Percentiles rank a stretch among this genome's conserved stretches.
Evolutionary conservation across 1,140 invertebrate species (phyloP).

Genomic region (Temnothorax longispinosus): DNA sequence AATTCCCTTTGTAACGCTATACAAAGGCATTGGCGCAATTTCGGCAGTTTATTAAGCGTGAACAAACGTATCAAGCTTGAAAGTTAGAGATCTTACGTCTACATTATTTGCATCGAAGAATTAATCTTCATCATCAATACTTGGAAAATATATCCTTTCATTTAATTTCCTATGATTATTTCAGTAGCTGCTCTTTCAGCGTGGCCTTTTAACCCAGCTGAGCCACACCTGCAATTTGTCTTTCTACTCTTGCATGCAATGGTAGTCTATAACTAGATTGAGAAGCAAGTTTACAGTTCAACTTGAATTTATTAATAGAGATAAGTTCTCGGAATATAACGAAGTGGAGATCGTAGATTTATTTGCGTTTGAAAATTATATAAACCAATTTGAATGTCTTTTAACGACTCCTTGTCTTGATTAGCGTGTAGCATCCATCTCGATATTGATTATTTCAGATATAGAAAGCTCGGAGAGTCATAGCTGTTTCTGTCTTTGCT

Average conservation of each 20-base stretch:
- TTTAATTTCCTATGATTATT: conserved; percentile 8
- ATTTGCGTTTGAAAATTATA: not conserved
- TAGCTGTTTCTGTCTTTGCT: not conserved
- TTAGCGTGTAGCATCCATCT: not conserved
- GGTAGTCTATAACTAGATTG: conserved; percentile 28
- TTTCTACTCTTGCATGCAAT: conserved; percentile 20
- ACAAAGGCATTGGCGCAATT: not conserved
- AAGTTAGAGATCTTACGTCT: conserved; percentile 1
- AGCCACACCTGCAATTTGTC: conserved; percentile 23
- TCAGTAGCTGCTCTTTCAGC: not conserved
- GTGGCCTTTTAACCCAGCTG: not conserved
- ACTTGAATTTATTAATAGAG: conserved; percentile 23
- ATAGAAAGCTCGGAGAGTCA: not conserved
- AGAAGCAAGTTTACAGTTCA: conserved; percentile 3
- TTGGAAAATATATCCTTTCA: not conserved
- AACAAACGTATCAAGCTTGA: not conserved
- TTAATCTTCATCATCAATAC: not conserved
- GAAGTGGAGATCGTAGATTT: not conserved
- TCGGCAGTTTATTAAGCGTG: conserved; percentile 10
- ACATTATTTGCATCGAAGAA: not conserved
- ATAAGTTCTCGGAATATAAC: conserved; percentile 28
- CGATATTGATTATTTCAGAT: conserved; percentile 17
- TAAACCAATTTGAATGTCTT: conserved; percentile 9
- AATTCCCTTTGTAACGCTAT: conserved; percentile 35
- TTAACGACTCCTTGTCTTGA: not conserved